A percentile compares a stretch with the other conserved stretches of the same genome.
These are phyloP conservation scores for Babyrousa celebensis DNA, from an alignment of 2,797 vertebrate species.

Conservation along the genomic window DNA sequence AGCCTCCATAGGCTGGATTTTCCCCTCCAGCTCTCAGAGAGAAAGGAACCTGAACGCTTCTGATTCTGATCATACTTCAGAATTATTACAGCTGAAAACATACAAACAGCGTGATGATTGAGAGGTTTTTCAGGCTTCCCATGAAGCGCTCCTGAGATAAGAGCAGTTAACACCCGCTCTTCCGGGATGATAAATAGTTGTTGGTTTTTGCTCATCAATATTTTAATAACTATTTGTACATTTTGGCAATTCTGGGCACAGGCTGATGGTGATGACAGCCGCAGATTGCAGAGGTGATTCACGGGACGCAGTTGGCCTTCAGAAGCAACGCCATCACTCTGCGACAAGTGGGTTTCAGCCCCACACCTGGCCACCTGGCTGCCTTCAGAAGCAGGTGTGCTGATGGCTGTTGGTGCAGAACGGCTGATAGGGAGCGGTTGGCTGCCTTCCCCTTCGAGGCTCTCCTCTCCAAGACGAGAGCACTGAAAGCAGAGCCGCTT, in stretches of 20 bases:
- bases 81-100: neutral
- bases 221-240: slow-evolving; percentile 63
- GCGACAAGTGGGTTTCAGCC: neutral
- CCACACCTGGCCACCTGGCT: neutral
- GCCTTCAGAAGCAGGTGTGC: neutral
- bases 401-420: neutral
- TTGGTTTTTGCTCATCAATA: slow-evolving; percentile 60
- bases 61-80: neutral
- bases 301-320: neutral
- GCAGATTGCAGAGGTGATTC: slow-evolving; percentile 53
- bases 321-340: neutral
- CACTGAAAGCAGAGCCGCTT: neutral
- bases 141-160: neutral
- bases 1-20: fast-evolving
- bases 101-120: neutral
- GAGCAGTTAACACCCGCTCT: neutral
- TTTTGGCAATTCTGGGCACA: neutral
- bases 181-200: slow-evolving; percentile 61
- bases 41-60: neutral
- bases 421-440: neutral
- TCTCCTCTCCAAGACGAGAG: neutral
- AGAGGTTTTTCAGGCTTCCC: neutral
- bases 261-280: neutral
- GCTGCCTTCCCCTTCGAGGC: neutral
- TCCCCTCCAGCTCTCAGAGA: neutral